phyloP scores from a whole-genome alignment of 2,797 vertebrate genomes.

The Sorex maritimensis region DNA sequence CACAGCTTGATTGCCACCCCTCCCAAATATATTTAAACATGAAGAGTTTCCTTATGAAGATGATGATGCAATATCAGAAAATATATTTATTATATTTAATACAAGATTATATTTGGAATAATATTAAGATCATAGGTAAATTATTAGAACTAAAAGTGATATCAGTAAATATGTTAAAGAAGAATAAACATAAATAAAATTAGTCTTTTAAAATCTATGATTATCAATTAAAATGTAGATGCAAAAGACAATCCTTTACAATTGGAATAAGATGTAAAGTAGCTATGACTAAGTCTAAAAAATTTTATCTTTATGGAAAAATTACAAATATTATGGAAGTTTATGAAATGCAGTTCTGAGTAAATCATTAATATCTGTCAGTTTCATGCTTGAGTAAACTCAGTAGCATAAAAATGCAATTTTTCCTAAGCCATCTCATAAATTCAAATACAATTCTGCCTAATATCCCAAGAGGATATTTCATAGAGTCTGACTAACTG shows the following conservation, averaged over 20 bases:
- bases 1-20: too few relatives aligned
- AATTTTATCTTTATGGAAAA: slow-evolving; percentile 10
- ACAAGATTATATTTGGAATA: slow-evolving; percentile 14
- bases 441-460: not conserved
- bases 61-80: not conserved
- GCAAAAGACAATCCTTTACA: not conserved
- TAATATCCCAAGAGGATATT: not conserved
- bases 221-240: slow-evolving; percentile 34
- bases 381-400: not conserved
- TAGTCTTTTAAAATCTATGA: slow-evolving; percentile 33
- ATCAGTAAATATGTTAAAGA: slow-evolving; percentile 16
- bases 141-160: slow-evolving; percentile 30
- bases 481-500: not conserved
- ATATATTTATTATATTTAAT: slow-evolving; percentile 38
- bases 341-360: slow-evolving; percentile 19
- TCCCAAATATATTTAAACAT: too few relatives aligned
- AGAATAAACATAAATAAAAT: slow-evolving; percentile 49
- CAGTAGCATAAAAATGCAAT: not conserved
- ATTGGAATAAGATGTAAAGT: slow-evolving; percentile 13
- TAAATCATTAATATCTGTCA: slow-evolving; percentile 25
- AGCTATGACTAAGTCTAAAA: slow-evolving; percentile 43
- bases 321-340: slow-evolving; percentile 10
- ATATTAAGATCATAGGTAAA: slow-evolving; percentile 8
- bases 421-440: not conserved
- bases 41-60: not conserved